Base-by-base conservation (phyloP, 2,797 vertebrate genomes). In the Botia almorhae region DNA sequence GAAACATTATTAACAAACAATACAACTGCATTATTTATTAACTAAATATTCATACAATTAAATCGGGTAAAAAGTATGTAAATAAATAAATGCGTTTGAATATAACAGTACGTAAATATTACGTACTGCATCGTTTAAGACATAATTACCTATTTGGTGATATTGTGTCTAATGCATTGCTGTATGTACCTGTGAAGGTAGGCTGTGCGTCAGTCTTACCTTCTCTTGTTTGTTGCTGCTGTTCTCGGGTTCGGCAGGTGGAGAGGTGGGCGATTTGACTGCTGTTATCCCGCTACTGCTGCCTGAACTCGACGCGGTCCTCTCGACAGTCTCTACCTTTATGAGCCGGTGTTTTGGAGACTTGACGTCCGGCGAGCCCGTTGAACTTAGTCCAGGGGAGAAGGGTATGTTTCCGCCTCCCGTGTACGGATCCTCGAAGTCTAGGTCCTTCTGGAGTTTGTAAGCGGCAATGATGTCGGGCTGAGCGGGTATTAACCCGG, bases 361-460 rank as follows among this genome's bases (percentile, higher is more conserved):
- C 82, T 94, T 95, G 84, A 93, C 88, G 65, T 96, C 94, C 87
- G 93, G 91, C 21, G 94, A 88, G 36, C 88, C 92, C 29, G 89
- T 84, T 0, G 91, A 80, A 88, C 91, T 91, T 83, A 90, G 50
- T 81, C 90, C 82, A 4, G 91, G 85, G 7, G 90, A 91, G 74
- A 93, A 94, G 0, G 93, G 83, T 39, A 93, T 85, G 36, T 91
- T 94, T 76, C 92, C 91, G 33, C 92, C 92, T 58, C 93, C 91
- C 14, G 95, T 95, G 92, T 98, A 98, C 60, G 97, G 97, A 88
- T 98, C 97, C 89, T 98, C 97, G 93, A 98, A 97, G 95, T 98
- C 96, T 86, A 96, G 94, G 71, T 97, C 96, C 85, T 96, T 95
- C 79, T 98, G 97, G 76, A 97, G 94, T 92, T 96, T 94, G 94